These are phyloP conservation scores for Sternarchorhynchus goeldii DNA, from an alignment of 2,797 vertebrate genomes.

Conservation along the genomic window DNA sequence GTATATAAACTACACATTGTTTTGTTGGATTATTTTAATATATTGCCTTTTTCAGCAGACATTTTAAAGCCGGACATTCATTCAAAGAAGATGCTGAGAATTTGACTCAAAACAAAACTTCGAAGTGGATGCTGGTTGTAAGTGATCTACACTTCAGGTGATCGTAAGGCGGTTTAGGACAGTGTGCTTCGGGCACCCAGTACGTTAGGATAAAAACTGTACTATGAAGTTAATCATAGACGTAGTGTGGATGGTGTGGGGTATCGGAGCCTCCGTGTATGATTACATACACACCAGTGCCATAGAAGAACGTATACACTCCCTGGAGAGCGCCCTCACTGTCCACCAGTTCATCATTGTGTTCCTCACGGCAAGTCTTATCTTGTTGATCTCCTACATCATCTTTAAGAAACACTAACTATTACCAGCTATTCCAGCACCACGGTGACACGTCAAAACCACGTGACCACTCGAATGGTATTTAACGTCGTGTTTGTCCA, in stretches of 20 bases:
- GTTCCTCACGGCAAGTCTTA: constrained; percentile 36
- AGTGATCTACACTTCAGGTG: neutral
- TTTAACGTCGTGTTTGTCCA: no score
- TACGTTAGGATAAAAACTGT: neutral
- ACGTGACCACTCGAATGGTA: no score
- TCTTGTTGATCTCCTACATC: constrained; percentile 36
- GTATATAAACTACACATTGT: neutral
- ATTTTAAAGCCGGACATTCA: neutral
- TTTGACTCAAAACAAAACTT: neutral
- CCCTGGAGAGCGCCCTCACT: constrained; percentile 74
- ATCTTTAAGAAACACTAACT: constrained; percentile 32
- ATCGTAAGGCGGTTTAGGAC: neutral
- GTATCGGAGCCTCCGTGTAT: constrained; percentile 77
- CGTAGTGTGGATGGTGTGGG: constrained; percentile 78
- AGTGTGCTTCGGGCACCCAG: neutral
- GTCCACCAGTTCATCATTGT: constrained; percentile 77
- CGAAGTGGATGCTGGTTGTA: neutral
- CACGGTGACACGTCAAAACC: no score
- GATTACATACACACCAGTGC: constrained; percentile 80
- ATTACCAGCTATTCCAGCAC: neutral
- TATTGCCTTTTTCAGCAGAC: neutral
- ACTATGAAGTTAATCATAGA: constrained; percentile 79
- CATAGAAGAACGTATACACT: constrained; percentile 80
- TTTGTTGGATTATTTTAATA: no score
- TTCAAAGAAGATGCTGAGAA: neutral